These are phyloP conservation scores for Phocoena sinus DNA, from an alignment of 2,113 vertebrate species.

Conservation along the genomic window DNA sequence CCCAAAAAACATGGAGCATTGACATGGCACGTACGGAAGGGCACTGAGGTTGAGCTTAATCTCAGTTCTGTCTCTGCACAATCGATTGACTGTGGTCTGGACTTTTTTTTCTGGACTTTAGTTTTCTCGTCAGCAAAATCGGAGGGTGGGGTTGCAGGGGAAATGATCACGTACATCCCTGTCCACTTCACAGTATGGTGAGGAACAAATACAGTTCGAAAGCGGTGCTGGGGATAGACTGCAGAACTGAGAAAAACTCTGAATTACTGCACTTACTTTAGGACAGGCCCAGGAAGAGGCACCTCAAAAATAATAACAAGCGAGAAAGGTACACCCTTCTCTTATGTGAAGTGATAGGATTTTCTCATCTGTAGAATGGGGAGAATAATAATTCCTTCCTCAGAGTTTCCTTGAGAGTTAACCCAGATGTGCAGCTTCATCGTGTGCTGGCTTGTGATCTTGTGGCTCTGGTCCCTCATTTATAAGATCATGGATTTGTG, in stretches of 20 bases:
- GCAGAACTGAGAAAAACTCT: neutral
- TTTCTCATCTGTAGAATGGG: neutral
- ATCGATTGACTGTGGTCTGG: too few species aligned
- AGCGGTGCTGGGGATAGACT: neutral
- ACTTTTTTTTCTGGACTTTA: neutral
- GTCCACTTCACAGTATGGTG: neutral
- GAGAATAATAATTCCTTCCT: neutral
- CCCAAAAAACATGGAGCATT: neutral
- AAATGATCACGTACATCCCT: neutral
- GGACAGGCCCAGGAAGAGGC: neutral
- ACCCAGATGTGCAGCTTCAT: neutral
- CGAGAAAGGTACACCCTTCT: neutral
- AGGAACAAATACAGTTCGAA: neutral
- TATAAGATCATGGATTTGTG: too few species aligned
- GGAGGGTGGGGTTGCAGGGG: neutral
- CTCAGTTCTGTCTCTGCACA: neutral
- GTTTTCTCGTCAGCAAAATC: neutral
- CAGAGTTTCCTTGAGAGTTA: neutral
- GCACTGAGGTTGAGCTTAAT: neutral
- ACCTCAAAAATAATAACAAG: neutral
- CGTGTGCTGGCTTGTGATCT: accelerated
- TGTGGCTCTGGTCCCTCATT: neutral
- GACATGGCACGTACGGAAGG: neutral
- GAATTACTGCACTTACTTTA: neutral
- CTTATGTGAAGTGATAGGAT: accelerated